Conservation (phyloP, 2,113 vertebrate genomes). For the Phoxinus phoxinus region DNA sequence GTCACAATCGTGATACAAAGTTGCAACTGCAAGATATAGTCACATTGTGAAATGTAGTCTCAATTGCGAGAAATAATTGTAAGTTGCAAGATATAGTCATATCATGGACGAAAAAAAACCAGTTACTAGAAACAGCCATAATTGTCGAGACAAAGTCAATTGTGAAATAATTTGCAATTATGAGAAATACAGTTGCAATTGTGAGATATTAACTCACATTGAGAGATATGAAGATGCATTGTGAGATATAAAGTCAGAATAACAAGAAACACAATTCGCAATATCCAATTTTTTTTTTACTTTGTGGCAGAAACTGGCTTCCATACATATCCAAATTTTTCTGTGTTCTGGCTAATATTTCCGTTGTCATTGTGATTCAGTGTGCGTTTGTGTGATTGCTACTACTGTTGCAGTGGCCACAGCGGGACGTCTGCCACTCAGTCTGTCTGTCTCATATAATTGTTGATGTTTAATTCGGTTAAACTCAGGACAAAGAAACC, state of each 20-base stretch:
- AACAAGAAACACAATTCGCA: neutral
- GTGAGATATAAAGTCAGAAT: neutral
- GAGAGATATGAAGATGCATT: too few relatives aligned
- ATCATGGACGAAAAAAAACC: too few relatives aligned
- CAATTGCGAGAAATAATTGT: neutral
- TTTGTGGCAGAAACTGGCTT: neutral
- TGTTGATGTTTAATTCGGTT: conserved; percentile 56
- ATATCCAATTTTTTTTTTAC: neutral
- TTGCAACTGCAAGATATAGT: neutral
- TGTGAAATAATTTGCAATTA: neutral
- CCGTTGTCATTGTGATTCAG: neutral
- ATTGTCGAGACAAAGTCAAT: neutral
- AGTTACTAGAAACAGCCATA: too few relatives aligned
- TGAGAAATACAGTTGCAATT: too few relatives aligned
- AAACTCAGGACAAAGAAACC: conserved; percentile 48
- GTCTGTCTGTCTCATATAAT: conserved; percentile 42
- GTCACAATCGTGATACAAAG: neutral
- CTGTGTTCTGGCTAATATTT: neutral
- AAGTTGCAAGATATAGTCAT: neutral
- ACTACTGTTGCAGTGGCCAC: neutral
- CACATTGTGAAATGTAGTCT: too few relatives aligned
- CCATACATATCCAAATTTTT: neutral
- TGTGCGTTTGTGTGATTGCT: neutral
- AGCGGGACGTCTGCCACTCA: conserved; percentile 13
- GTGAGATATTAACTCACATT: too few relatives aligned